Evolutionary conservation across 1,140 invertebrate species (phyloP), one percentile per base, ranked within the genome.

Genomic region (Lepidurus arcticus): DNA sequence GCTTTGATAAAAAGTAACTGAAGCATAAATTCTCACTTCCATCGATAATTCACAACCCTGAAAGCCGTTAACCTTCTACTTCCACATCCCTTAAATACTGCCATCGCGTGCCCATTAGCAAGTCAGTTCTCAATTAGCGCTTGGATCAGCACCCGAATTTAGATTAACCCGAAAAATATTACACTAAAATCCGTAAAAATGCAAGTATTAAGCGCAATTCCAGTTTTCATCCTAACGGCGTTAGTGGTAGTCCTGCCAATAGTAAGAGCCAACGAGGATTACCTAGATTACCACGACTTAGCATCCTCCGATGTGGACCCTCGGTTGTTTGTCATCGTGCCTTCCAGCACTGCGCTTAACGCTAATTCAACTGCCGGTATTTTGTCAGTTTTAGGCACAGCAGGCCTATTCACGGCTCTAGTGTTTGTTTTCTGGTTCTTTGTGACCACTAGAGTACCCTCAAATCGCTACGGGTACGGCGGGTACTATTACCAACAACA

Each of bases 381-480:
- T 43, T 45, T 78, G 73, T 73, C 78, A 21, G 34, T 78, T 34
- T 73, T 78, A 8, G 43, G 78, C 73, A 75, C 73, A 26, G 78
- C 43, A 21, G 78, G 73, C 24, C 73, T 78, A 11, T 44, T 78
- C 9, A 45, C 78, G n/a, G 78, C 78, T 74, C 44, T 78, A n/a
- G 78, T 73, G 34, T 44, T 78, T 73, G 42, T 47, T 42, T 45
- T 78, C 24, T 78, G 75, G 26, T 45, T 75, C 24, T n/a, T 78
- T 45, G 43, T 78, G 6, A 45, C 78, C 10, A 74, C 26, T 34
- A 73, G 75, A 47, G 13, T 78, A 11, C 78, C 74, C n/a, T 21
- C 43, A 21, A 74, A 65, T 65, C 53, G 42, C 44, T 74, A 78
- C 73, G 73, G 78, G 3, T 73, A 26, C 9, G 47, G 65, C 16